A percentile compares a stretch with the other conserved stretches of the same genome.
Conservation (phyloP, 2,797 vertebrate species). For the Xyrichtys novacula region DNA sequence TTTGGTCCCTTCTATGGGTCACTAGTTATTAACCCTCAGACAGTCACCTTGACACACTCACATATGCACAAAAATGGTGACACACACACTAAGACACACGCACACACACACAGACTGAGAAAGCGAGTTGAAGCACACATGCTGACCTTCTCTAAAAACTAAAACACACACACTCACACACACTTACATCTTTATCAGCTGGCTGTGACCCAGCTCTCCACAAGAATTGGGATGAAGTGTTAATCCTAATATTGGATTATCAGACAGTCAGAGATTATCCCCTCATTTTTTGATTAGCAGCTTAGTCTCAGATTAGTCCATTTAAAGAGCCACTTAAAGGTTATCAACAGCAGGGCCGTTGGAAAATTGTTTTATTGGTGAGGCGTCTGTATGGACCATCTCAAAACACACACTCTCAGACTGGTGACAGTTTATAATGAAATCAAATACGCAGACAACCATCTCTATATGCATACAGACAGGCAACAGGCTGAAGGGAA, state of each 20-base stretch:
- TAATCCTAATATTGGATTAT: conserved; percentile 74
- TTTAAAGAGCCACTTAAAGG: conserved; percentile 62
- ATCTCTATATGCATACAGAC: conserved; percentile 3
- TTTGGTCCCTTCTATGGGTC: conserved; percentile 64
- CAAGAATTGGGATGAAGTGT: conserved; percentile 47
- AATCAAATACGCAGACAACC: conserved; percentile 35
- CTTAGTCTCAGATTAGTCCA: conserved; percentile 59
- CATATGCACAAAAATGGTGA: not conserved
- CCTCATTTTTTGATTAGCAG: conserved; percentile 60
- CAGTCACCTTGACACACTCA: conserved; percentile 72
- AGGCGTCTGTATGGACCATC: not conserved
- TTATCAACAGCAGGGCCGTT: conserved; percentile 52
- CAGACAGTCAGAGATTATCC: conserved; percentile 60
- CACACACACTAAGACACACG: conserved; percentile 20
- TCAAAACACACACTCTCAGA: conserved; percentile 19
- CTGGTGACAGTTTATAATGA: conserved; percentile 47
- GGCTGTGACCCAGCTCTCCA: conserved; percentile 34
- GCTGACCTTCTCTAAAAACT: conserved; percentile 1
- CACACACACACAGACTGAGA: conserved; percentile 29
- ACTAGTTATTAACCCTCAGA: conserved; percentile 79
- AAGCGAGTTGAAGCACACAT: not conserved
- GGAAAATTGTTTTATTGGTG: conserved; percentile 38
- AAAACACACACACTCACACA: conserved; percentile 23
- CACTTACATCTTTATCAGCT: conserved; percentile 54
- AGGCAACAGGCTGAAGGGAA: conserved; percentile 20